Evolutionary conservation across 2,113 vertebrate genomes (phyloP).

Genomic region (Daubentonia madagascariensis): DNA sequence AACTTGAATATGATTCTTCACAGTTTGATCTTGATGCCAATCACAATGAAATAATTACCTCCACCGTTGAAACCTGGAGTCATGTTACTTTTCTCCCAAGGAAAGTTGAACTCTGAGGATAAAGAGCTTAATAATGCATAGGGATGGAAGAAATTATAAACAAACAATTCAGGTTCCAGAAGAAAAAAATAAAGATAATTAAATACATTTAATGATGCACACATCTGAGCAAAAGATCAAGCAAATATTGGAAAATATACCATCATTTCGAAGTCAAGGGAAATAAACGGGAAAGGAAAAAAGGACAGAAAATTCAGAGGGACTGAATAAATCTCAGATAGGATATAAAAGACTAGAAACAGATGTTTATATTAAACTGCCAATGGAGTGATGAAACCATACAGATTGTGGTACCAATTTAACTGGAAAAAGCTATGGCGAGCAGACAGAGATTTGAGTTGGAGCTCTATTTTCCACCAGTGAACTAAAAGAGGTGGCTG

Average conservation of each 20-base stretch:
- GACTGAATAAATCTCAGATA: constrained; percentile 54
- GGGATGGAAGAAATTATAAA: constrained; percentile 19
- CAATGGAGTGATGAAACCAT: constrained; percentile 57
- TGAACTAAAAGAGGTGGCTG: constrained; percentile 74
- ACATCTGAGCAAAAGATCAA: constrained; percentile 63
- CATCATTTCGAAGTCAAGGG: constrained; percentile 42
- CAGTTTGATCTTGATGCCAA: constrained; percentile 42
- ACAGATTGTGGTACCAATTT: constrained; percentile 68
- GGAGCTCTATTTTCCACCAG: constrained; percentile 77
- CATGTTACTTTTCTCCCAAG: constrained; percentile 32
- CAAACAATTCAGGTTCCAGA: constrained; percentile 8
- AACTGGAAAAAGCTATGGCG: constrained; percentile 55
- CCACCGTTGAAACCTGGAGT: not conserved
- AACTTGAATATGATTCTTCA: constrained; percentile 29
- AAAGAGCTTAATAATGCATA: constrained; percentile 23
- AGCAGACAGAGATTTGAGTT: constrained; percentile 61
- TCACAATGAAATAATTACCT: constrained; percentile 50
- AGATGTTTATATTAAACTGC: constrained; percentile 71
- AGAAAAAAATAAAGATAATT: constrained; percentile 44
- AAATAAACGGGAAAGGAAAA: constrained; percentile 56
- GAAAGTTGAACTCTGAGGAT: not conserved
- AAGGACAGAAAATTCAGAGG: constrained; percentile 61
- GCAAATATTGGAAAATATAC: constrained; percentile 53
- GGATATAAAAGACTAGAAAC: constrained; percentile 8
- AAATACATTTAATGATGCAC: constrained; percentile 55